These are phyloP conservation scores for Acrobasis repandana DNA, from an alignment of 2,888 invertebrate genomes.

Conservation along the genomic window DNA sequence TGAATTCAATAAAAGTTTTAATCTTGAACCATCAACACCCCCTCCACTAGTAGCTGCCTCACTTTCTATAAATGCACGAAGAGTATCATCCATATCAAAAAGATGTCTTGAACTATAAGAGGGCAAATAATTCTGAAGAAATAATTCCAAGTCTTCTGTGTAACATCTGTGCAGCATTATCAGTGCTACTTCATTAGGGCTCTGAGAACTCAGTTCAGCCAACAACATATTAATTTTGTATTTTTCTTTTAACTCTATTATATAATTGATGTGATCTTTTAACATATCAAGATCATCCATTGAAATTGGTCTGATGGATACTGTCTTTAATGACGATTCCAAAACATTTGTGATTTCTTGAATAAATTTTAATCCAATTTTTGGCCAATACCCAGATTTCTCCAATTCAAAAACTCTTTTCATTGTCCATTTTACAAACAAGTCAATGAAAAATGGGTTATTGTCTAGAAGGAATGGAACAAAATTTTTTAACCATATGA, in stretches of 20 bases:
- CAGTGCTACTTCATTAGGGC: conserved; percentile 67
- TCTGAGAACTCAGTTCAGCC: conserved; percentile 67
- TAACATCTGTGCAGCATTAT: conserved; percentile 78
- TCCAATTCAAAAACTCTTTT: conserved; percentile 72
- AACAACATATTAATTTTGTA: conserved; percentile 74
- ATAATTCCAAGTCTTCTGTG: conserved; percentile 70
- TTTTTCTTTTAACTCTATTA: conserved; percentile 71
- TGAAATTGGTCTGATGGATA: conserved; percentile 66
- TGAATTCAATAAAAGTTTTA: conserved; percentile 62
- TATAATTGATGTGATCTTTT: conserved; percentile 65
- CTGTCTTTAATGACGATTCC: conserved; percentile 63
- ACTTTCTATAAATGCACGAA: conserved; percentile 67
- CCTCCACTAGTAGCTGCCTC: conserved; percentile 71
- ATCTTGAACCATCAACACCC: conserved; percentile 63
- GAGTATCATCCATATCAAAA: conserved; percentile 70
- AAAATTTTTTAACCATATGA: conserved; percentile 75
- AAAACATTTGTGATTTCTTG: conserved; percentile 63
- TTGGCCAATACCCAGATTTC: conserved; percentile 76
- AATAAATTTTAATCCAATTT: conserved; percentile 74
- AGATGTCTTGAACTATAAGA: conserved; percentile 63
- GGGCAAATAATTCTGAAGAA: conserved; percentile 69
- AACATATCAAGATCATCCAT: conserved; percentile 71
- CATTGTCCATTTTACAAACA: conserved; percentile 76
- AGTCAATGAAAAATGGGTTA: conserved; percentile 72
- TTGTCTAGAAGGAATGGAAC: conserved; percentile 66